Base-by-base conservation (phyloP, 2,888 invertebrate species). In the Listrodromus nycthemerus region DNA sequence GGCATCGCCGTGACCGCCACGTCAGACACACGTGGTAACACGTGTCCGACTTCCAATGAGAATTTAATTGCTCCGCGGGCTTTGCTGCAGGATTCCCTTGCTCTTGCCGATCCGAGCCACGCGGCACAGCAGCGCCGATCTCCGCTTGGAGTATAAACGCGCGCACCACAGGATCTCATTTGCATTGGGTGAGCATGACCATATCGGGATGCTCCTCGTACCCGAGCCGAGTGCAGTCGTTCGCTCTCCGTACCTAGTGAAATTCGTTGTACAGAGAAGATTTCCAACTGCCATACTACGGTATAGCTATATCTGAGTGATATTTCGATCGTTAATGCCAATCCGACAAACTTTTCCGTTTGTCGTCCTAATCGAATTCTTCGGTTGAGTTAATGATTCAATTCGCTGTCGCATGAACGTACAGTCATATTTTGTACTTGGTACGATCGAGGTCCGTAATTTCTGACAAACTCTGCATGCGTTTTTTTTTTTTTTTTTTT, bases 1-100 rank as follows among this genome's bases (percentile, higher is more conserved):
- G 86, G 52, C 74, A 89, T 89, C 88, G 87, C 88, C 88, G 89
- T 90, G 90, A 91, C 91, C 91, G 88, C 82, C 87, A 90, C 84
- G 90, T 91, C 91, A 88, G 89, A 91, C 89, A 89, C 80, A 85
- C 89, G 89, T 89, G 90, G 90, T 88, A 88, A 89, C 91, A 91
- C 90, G 90, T 91, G 91, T 92, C 90, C 86, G 87, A 88, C 87
- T 90, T 88, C 89, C 87, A 89, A 89, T 90, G 89, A 89, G 90
- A 88, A 90, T 90, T 90, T 91, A 91, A 91, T 91, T 91, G 89
- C 91, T 87, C 87, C 76, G 70, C 81, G 74, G 85, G 78, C 85
- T 82, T 69, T 70, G 81, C 86, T 83, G 27, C 85, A 45, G 10
- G 85, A 71, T 83, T 85, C 79, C 58, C 78, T 81, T 61, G 70